Base-by-base conservation (phyloP, 1,140 invertebrate species). In the Drosophila sproati region DNA sequence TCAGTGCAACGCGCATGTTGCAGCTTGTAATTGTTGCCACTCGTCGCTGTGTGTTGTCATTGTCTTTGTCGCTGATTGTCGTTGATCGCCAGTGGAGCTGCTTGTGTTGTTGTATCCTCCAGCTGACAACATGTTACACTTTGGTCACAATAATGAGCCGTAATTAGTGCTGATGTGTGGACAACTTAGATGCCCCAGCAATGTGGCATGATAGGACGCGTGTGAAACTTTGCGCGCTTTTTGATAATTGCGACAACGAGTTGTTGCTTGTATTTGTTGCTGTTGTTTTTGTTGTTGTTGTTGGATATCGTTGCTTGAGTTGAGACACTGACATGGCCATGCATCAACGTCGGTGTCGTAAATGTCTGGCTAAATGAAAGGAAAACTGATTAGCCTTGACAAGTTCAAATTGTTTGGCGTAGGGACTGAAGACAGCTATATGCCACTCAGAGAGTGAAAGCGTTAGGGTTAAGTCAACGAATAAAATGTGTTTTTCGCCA, bases 91-190 rank as follows among this genome's bases (percentile, higher is more conserved):
- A 73, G 35, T 7, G 54, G 8, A 32, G 28, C 12, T 59, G 32
- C 10, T 8, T 45, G 55, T 74, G 80, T 56, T 78, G 73, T n/a
- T n/a, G 39, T 43, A n/a, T 88, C 80, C 77, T 89, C 85, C 68
- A 70, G 77, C 77, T 89, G 85, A 89, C 85, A 89, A 89, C 85
- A 89, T 89, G 85, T 78, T 89, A 89, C 85, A 89, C 85, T 89
- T 89, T 89, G 85, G 85, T 89, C 85, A 89, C 85, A 78, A 89
- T 89, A 89, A 89, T 89, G 85, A 89, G 85, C 78, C 85, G 85
- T 89, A 89, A 89, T 89, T 89, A 89, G 85, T 89, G 80, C 64
- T 76, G 83, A 78, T 80, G 78, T 70, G 82, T 73, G 59, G 79
- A 78, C 83, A 81, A 79, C 70, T 48, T 47, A 78, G 20, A 61